Percentiles rank a stretch among this genome's conserved stretches.
phyloP scores from a whole-genome alignment of 2,888 invertebrate genomes.

The Trichogramma evanescens region DNA sequence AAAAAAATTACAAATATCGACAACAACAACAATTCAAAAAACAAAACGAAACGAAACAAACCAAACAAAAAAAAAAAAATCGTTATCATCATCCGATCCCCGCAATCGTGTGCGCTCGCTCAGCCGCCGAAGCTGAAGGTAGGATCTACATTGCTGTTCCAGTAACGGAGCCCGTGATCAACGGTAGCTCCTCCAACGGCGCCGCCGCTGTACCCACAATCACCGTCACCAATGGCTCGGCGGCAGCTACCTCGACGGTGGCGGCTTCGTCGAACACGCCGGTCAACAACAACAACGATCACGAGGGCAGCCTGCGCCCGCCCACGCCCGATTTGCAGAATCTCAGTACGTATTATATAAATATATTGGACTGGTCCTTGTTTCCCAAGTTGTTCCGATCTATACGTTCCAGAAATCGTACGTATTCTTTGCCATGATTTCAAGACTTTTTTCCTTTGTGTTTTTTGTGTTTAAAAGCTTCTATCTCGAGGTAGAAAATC shows the following conservation, averaged over 20 bases:
- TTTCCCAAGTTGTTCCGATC: not conserved
- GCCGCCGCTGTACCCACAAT: conserved; percentile 16
- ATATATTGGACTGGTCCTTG: conserved; percentile 8
- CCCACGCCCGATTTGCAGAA: conserved; percentile 31
- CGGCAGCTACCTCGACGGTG: not conserved
- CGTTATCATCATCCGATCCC: conserved; percentile 3
- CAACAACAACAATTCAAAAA: too few species aligned
- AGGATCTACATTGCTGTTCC: conserved; percentile 43
- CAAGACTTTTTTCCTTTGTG: not conserved
- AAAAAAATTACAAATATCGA: too few species aligned
- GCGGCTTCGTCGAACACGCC: conserved; percentile 21
- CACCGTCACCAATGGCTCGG: conserved; percentile 1
- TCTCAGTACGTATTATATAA: conserved; percentile 30
- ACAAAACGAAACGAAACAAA: too few species aligned
- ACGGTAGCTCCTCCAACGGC: too few species aligned
- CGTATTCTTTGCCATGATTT: not conserved
- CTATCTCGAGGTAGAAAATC: too few species aligned
- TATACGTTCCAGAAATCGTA: not conserved
- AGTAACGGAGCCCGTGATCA: conserved; percentile 35
- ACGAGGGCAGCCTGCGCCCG: conserved; percentile 31
- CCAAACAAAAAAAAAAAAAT: too few species aligned
- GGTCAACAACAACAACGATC: conserved; percentile 34
- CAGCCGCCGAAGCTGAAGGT: conserved; percentile 27
- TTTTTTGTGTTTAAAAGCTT: not conserved
- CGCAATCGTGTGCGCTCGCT: not conserved